Conservation (phyloP, 2,888 invertebrate genomes). For the Heliconius cydno region DNA sequence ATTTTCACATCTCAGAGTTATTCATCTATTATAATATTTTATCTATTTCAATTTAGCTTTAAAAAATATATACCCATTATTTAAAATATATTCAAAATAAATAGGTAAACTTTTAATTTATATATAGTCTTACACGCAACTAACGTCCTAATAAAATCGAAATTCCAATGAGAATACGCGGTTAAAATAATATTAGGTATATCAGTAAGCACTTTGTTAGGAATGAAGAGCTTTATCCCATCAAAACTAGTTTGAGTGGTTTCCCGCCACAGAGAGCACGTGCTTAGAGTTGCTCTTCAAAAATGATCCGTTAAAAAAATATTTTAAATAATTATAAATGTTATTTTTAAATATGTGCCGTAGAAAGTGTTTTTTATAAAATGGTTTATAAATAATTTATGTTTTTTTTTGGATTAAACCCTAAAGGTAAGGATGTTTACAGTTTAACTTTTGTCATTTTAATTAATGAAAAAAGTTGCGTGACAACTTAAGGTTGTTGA, state of each 20-base stretch:
- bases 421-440: slow-evolving; percentile 7
- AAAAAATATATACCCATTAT: neutral
- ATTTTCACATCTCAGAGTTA: too few species aligned
- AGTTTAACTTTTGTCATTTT: slow-evolving; percentile 16
- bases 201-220: slow-evolving; percentile 16
- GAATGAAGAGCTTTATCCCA: slow-evolving; percentile 21
- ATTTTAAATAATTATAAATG: neutral
- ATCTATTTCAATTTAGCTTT: too few species aligned
- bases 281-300: neutral
- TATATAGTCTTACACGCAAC: neutral
- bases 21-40: too few species aligned
- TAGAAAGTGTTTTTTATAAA: neutral
- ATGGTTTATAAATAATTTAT: neutral
- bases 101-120: neutral
- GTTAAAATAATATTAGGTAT: slow-evolving; percentile 20
- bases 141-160: neutral
- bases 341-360: neutral
- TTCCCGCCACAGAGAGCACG: slow-evolving; percentile 33
- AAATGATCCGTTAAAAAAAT: slow-evolving; percentile 10
- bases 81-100: neutral
- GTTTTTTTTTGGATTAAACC: neutral
- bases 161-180: slow-evolving; percentile 17
- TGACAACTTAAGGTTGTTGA: slow-evolving; percentile 36
- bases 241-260: slow-evolving; percentile 32
- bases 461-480: slow-evolving; percentile 38